These are phyloP conservation scores for Varecia variegata DNA, from an alignment of 2,797 vertebrate species.

Conservation along the genomic window DNA sequence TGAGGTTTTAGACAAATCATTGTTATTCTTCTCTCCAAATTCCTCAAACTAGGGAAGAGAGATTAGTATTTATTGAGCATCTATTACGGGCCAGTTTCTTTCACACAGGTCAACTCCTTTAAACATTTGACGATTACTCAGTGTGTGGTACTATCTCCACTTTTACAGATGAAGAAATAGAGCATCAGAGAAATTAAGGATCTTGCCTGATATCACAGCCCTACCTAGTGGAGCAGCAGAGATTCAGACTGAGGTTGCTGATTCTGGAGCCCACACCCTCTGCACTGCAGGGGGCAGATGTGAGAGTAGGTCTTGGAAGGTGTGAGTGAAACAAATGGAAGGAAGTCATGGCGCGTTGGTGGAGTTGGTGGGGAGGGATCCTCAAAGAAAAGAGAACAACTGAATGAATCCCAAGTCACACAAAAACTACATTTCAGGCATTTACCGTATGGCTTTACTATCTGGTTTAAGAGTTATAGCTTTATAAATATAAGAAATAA, in stretches of 20 bases:
- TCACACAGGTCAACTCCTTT: background rate
- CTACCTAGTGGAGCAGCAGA: background rate
- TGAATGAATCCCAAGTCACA: background rate
- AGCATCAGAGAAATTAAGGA: background rate
- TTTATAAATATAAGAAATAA: background rate
- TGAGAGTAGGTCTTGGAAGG: background rate
- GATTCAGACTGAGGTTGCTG: background rate
- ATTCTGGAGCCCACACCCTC: background rate
- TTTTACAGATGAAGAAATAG: background rate
- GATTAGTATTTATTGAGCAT: background rate
- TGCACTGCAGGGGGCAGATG: too few species aligned
- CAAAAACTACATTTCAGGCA: background rate
- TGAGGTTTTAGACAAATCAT: background rate
- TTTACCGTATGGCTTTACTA: background rate
- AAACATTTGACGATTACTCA: background rate
- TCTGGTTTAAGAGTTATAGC: background rate
- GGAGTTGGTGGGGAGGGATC: background rate
- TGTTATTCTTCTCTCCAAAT: background rate
- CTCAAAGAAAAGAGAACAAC: background rate
- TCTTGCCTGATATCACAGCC: background rate
- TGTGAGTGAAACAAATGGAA: background rate
- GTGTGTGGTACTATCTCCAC: background rate
- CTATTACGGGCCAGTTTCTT: background rate
- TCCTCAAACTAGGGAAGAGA: background rate
- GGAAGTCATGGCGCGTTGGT: rapidly evolving